phyloP scores from a whole-genome alignment of 1,140 invertebrate genomes.

The Telenomus remus region DNA sequence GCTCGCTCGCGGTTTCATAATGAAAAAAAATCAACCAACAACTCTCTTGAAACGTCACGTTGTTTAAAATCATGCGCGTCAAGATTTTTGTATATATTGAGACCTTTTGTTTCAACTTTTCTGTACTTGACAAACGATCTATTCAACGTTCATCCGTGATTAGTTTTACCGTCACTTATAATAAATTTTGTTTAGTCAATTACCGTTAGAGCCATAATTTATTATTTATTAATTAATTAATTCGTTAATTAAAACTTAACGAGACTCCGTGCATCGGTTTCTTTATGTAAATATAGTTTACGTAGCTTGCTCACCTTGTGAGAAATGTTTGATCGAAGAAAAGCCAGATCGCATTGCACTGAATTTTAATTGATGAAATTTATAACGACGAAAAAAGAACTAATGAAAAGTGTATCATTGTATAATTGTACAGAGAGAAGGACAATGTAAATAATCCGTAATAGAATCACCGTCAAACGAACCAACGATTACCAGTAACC shows the following conservation, averaged over 20 bases:
- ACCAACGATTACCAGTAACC: neutral
- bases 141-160: neutral
- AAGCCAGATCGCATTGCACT: neutral
- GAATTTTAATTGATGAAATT: neutral
- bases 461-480: conserved; percentile 9
- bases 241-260: too few species aligned
- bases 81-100: conserved; percentile 39
- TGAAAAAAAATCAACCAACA: too few species aligned
- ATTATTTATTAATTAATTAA: conserved; percentile 5
- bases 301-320: conserved; percentile 18
- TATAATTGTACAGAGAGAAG: conserved; percentile 33
- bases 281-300: conserved; percentile 35
- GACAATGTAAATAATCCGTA: conserved; percentile 39
- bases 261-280: neutral
- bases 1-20: conserved; percentile 26
- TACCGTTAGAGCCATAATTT: conserved; percentile 38
- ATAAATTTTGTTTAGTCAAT: conserved; percentile 3
- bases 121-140: conserved; percentile 6
- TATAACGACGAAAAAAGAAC: too few species aligned
- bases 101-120: conserved; percentile 3
- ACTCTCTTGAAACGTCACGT: conserved; percentile 15
- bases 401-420: conserved; percentile 17
- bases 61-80: conserved; percentile 13
- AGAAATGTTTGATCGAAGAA: conserved; percentile 35
- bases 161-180: neutral